A percentile compares a stretch with the other conserved stretches of the same genome.
phyloP scores from a whole-genome alignment of 2,888 invertebrate genomes.

The Ceraclea dissimilis region DNA sequence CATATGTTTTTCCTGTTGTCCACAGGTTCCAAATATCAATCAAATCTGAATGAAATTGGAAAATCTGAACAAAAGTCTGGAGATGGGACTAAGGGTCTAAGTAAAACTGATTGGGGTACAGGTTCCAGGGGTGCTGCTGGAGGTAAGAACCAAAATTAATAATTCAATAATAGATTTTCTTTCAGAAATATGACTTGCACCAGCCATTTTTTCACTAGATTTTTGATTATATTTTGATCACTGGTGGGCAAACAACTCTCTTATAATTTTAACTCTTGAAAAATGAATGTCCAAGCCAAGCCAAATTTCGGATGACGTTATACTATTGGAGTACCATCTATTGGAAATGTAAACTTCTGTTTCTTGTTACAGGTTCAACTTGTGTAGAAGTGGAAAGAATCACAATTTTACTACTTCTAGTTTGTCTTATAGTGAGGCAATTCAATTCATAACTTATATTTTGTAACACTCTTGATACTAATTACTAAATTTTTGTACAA shows the following conservation, averaged over 20 bases:
- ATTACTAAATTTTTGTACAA: no score
- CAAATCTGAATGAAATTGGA: slow-evolving; percentile 70
- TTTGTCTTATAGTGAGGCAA: neutral
- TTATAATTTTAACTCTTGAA: no score
- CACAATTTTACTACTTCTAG: neutral
- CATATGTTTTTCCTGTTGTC: slow-evolving; percentile 22
- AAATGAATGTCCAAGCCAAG: no score
- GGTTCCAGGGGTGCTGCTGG: slow-evolving; percentile 25
- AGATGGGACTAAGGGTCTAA: slow-evolving; percentile 44
- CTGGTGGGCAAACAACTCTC: no score
- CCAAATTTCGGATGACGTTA: no score
- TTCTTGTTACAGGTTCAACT: no score
- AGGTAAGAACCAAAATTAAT: slow-evolving; percentile 16
- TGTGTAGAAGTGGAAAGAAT: neutral
- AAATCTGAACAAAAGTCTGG: slow-evolving; percentile 71
- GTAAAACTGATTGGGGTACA: slow-evolving; percentile 42
- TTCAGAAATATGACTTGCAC: neutral
- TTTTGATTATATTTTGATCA: no score
- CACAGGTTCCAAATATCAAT: slow-evolving; percentile 68
- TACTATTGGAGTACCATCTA: no score
- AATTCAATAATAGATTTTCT: neutral
- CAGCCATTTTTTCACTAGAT: neutral
- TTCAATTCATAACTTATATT: no score
- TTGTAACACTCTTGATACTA: no score
- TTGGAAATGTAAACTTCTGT: no score